phyloP scores from a whole-genome alignment of 2,113 vertebrate genomes.

The Dolichallabes microphthalmus region DNA sequence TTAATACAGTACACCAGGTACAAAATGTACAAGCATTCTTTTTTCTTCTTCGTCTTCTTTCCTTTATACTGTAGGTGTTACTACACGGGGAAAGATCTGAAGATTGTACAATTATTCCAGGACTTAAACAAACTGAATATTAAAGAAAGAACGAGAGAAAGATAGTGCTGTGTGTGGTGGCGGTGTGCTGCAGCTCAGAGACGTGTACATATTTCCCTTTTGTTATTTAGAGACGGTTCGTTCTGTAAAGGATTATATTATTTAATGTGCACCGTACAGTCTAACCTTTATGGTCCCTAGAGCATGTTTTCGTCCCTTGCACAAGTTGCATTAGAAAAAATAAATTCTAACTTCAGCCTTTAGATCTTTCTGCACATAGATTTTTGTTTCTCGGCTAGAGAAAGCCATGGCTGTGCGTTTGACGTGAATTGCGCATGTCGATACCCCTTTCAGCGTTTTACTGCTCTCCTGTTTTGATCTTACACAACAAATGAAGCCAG shows the following conservation, averaged over 20 bases:
- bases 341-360: neutral
- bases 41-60: neutral
- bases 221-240: neutral
- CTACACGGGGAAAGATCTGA: neutral
- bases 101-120: neutral
- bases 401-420: neutral
- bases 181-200: neutral
- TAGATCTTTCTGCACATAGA: neutral
- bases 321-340: too few species aligned
- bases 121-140: neutral
- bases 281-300: neutral
- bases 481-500: neutral
- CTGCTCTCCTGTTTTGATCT: neutral
- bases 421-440: neutral
- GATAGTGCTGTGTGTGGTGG: neutral
- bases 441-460: neutral
- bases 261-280: neutral
- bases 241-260: neutral
- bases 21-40: neutral
- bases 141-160: neutral
- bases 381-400: neutral
- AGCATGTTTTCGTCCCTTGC: neutral
- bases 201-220: neutral
- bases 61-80: neutral
- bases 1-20: neutral